Evolutionary conservation across 1,140 invertebrate genomes (phyloP).

Genomic region (Pinna nobilis): DNA sequence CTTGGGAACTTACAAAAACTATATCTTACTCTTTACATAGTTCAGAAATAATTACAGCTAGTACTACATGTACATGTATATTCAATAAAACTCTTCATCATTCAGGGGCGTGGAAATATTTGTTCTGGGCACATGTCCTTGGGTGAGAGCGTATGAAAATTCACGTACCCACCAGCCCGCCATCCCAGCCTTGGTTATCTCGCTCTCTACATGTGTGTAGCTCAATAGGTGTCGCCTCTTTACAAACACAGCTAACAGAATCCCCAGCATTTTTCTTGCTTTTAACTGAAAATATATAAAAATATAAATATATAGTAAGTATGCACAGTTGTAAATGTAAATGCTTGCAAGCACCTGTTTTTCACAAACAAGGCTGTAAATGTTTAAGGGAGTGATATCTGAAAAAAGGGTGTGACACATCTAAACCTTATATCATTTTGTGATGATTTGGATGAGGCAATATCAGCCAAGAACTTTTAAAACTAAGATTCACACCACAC

Average conservation of each 20-base stretch:
- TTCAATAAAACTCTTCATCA: too few relatives aligned
- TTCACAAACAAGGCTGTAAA: not conserved
- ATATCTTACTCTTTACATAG: too few relatives aligned
- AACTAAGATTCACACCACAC: too few relatives aligned
- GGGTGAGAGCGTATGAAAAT: too few relatives aligned
- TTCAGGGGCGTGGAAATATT: too few relatives aligned
- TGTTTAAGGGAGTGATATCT: not conserved
- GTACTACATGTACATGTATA: too few relatives aligned
- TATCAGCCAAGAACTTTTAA: too few relatives aligned
- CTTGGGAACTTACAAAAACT: too few relatives aligned
- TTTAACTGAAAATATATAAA: conserved; percentile 50
- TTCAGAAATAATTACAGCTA: too few relatives aligned
- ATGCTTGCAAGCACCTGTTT: not conserved
- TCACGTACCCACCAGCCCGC: conserved; percentile 86
- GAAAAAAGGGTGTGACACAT: not conserved
- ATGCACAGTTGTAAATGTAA: not conserved
- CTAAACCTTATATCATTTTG: too few relatives aligned
- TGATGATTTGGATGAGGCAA: too few relatives aligned
- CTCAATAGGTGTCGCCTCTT: conserved; percentile 86
- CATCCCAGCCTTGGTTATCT: conserved; percentile 90
- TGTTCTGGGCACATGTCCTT: too few relatives aligned
- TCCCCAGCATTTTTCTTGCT: conserved; percentile 46
- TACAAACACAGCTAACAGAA: conserved; percentile 77
- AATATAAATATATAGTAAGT: not conserved
- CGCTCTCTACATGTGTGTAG: conserved; percentile 87